Evolutionary conservation across 2,797 vertebrate species (phyloP).

Genomic region (Ctenochaetus hawaiiensis): DNA sequence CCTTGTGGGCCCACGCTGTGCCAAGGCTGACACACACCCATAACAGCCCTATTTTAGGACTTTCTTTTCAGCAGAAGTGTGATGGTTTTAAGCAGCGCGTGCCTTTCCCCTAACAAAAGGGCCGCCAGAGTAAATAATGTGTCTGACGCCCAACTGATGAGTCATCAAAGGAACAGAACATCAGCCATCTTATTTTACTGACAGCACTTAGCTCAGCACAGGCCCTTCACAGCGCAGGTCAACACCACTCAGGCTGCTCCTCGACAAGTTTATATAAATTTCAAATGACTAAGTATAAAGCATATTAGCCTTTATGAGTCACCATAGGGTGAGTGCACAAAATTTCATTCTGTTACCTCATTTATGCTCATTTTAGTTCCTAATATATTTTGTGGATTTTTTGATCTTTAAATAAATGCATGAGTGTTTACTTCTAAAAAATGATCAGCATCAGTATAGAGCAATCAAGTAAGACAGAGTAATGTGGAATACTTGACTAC

Average conservation of each 20-base stretch:
- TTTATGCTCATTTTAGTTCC: constrained; percentile 13
- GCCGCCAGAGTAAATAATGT: constrained; percentile 69
- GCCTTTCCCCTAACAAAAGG: constrained; percentile 44
- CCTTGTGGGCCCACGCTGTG: constrained; percentile 40
- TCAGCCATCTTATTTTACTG: constrained; percentile 60
- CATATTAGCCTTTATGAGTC: constrained; percentile 34
- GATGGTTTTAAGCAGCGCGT: constrained; percentile 61
- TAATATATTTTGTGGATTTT: neutral
- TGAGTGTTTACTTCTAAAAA: neutral
- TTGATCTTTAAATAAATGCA: neutral
- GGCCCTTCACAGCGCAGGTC: constrained; percentile 49
- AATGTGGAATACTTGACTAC: neutral
- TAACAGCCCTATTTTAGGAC: constrained; percentile 56
- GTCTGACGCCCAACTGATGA: constrained; percentile 72
- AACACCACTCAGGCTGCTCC: constrained; percentile 43
- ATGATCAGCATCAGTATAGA: neutral
- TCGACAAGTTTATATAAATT: constrained; percentile 30
- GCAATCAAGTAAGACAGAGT: neutral
- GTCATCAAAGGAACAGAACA: constrained; percentile 66
- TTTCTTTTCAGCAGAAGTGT: constrained; percentile 54
- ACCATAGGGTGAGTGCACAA: constrained; percentile 1
- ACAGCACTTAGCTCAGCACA: constrained; percentile 60
- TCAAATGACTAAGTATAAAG: constrained; percentile 29
- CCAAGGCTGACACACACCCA: constrained; percentile 30
- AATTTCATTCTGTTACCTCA: neutral